Evolutionary conservation across 2,113 vertebrate genomes (phyloP), one percentile per base, ranked within the genome.

Genomic region (Rhinolophus sinicus): DNA sequence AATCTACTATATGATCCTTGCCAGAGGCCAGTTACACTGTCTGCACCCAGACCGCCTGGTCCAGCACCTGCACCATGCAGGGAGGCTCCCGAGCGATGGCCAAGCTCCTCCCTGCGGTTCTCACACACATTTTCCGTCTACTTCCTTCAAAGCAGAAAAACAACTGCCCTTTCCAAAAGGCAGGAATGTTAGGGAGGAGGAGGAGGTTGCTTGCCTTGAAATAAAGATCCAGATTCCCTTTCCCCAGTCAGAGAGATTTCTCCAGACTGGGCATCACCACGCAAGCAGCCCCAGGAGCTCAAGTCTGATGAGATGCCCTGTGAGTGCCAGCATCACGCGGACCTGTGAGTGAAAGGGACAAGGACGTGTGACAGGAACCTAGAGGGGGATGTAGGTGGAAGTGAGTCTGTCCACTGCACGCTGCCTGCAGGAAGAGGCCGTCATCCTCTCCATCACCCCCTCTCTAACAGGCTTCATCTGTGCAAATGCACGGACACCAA

Each of bases 191-290:
- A 72, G 19, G 72, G 54, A 44, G 40, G 40, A 24, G 15, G 28
- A 52, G 24, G 3, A 22, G 7, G 12, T 1, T 44, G 15, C 67
- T 70, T 15, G 76, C 60, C 77, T 65, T 75, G 35, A 80, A 97
- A 44, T 80, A 69, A 94, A 93, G 52, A 88, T 70, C 65, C 62
- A 82, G 85, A 50, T 33, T 85, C 56, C 50, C 72, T 65, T 84
- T 90, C 69, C 72, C 69, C 44, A 30, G 62, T 5, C 6, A 0
- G 9, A 76, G 35, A 72, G 52, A 82, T 72, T 72, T 56, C 22
- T 76, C 33, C 22, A 78, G 38, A 56, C 52, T 22, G 40, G 38
- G 26, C 30, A 38, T 18, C 8, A 14, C 67, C 62, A 3, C 2
- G 2, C 28, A 26, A 47, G 40, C 56, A n/a, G 47, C 18, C 67